phyloP scores from a whole-genome alignment of 2,113 vertebrate genomes.

The Actenoides hombroni region DNA sequence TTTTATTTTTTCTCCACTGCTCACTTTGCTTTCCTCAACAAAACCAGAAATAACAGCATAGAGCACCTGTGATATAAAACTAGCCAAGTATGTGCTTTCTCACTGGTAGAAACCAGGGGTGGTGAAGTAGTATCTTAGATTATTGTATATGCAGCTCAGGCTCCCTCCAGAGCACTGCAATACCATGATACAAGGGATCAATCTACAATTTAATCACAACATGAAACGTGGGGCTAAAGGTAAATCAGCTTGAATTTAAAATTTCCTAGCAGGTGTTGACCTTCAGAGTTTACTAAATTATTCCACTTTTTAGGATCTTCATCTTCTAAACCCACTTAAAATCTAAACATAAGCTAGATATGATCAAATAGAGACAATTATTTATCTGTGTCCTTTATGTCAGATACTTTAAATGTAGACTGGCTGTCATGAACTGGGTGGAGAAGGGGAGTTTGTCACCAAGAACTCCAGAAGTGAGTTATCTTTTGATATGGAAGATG shows the following conservation, averaged over 20 bases:
- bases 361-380: neutral
- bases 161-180: neutral
- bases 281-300: neutral
- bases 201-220: neutral
- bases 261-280: neutral
- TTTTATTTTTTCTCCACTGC: neutral
- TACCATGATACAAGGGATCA: neutral
- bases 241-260: neutral
- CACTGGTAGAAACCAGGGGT: neutral
- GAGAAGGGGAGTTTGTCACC: neutral
- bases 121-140: neutral
- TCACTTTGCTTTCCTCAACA: neutral
- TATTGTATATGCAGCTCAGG: neutral
- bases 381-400: neutral
- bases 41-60: neutral
- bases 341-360: neutral
- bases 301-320: neutral
- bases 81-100: neutral
- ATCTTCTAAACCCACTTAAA: neutral
- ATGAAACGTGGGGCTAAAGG: neutral
- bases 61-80: neutral
- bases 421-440: neutral
- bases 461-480: neutral
- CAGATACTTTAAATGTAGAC: neutral
- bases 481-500: neutral